Conservation (phyloP, 2,888 invertebrate species). For the Dynastes maya region DNA sequence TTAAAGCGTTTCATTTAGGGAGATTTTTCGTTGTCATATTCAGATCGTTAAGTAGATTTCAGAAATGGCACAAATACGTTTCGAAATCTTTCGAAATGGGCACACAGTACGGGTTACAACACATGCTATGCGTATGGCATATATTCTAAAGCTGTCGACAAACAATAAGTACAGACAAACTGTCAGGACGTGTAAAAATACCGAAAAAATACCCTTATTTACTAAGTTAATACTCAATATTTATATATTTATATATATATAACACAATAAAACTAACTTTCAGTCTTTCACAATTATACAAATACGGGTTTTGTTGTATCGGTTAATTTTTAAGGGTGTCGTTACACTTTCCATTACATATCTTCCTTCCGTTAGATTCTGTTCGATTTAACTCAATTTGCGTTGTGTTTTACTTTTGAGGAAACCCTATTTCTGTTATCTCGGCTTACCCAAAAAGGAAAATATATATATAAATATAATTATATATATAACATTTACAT, state of each 20-base stretch:
- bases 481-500: conserved; percentile 54
- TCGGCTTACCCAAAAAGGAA: conserved; percentile 50
- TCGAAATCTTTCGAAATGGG: not conserved
- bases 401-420: conserved; percentile 1
- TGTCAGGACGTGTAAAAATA: conserved; percentile 52
- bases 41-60: conserved; percentile 9
- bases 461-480: conserved; percentile 68
- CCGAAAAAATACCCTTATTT: conserved; percentile 56
- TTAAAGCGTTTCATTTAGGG: conserved; percentile 1
- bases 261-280: conserved; percentile 70
- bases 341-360: conserved; percentile 45
- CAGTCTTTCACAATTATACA: conserved; percentile 70
- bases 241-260: conserved; percentile 56
- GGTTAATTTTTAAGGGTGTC: not conserved
- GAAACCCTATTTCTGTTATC: conserved; percentile 51
- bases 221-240: conserved; percentile 65
- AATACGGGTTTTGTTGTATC: conserved; percentile 61
- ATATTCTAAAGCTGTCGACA: not conserved
- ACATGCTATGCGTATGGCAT: not conserved
- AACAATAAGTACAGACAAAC: conserved; percentile 49
- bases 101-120: no score
- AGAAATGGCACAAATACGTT: conserved; percentile 2
- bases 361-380: conserved; percentile 15
- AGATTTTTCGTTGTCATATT: conserved; percentile 1
- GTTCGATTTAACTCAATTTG: conserved; percentile 7